Conservation (phyloP, 30 jellyfish, hydroid and myxozoan species). For the Pseudorhiza aurosa region DNA sequence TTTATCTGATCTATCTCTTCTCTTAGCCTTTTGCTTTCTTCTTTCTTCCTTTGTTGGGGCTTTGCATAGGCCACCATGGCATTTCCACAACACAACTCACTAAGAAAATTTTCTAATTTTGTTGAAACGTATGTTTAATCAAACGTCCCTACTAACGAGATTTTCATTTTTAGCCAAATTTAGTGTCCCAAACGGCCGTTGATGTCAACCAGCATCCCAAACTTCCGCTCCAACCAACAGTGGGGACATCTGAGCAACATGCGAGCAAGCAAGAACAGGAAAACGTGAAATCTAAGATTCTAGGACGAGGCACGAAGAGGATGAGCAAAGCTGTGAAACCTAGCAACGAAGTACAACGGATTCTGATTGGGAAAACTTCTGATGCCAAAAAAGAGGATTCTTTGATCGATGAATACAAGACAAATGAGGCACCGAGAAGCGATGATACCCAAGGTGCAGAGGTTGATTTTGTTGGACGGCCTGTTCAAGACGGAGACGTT, state of each 20-base stretch:
- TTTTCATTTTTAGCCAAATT: too few species aligned
- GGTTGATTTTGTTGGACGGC: neutral
- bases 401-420: constrained; percentile 48
- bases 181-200: too few species aligned
- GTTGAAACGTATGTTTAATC: too few species aligned
- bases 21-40: too few species aligned
- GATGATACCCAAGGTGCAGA: constrained; percentile 10
- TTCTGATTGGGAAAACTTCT: constrained; percentile 29
- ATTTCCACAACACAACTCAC: too few species aligned
- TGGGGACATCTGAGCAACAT: neutral
- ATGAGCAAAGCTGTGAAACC: constrained; percentile 12
- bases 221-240: too few species aligned
- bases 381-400: constrained; percentile 55
- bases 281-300: constrained; percentile 18
- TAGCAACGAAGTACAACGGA: constrained; percentile 49
- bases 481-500: neutral
- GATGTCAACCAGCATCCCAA: neutral
- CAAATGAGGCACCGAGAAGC: constrained; percentile 9
- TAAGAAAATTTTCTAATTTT: too few species aligned
- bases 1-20: too few species aligned
- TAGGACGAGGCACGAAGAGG: constrained; percentile 1
- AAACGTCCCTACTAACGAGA: too few species aligned
- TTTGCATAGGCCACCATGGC: too few species aligned
- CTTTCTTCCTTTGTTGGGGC: too few species aligned
- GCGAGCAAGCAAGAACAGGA: neutral